phyloP scores from a whole-genome alignment of 2,888 invertebrate genomes.

The Marasmarcha lunaedactyla region DNA sequence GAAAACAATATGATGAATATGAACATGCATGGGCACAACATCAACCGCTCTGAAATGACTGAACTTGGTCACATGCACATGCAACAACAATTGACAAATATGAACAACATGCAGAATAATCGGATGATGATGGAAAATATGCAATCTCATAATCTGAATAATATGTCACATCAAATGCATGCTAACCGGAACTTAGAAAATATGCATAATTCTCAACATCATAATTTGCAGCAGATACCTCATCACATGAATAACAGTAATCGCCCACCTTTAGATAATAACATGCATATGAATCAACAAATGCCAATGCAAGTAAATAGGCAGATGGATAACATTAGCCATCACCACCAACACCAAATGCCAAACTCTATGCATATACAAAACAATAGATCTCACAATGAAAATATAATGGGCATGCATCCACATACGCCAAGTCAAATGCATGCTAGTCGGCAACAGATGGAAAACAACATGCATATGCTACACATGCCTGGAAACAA shows the following conservation, averaged over 20 bases:
- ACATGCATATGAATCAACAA: conserved; percentile 55
- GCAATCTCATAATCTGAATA: conserved; percentile 48
- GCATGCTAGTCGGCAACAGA: conserved; percentile 48
- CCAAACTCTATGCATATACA: conserved; percentile 58
- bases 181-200: conserved; percentile 50
- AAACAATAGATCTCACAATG: conserved; percentile 48
- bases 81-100: conserved; percentile 45
- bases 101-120: conserved; percentile 53
- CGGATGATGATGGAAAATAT: conserved; percentile 59
- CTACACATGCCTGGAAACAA: conserved; percentile 52
- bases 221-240: conserved; percentile 56
- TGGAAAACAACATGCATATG: conserved; percentile 55
- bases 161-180: conserved; percentile 50
- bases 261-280: conserved; percentile 45
- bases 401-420: conserved; percentile 54
- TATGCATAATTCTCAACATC: conserved; percentile 51
- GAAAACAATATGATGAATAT: conserved; percentile 49
- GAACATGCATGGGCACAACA: conserved; percentile 49
- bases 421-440: conserved; percentile 55
- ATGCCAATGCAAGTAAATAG: conserved; percentile 53
- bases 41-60: conserved; percentile 43
- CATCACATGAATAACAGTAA: conserved; percentile 45
- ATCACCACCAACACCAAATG: conserved; percentile 61
- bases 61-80: conserved; percentile 59
- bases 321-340: conserved; percentile 45